A percentile compares a stretch with the other conserved stretches of the same genome.
Conservation (phyloP, 1,140 invertebrate species). For the Drosophila setifemur region DNA sequence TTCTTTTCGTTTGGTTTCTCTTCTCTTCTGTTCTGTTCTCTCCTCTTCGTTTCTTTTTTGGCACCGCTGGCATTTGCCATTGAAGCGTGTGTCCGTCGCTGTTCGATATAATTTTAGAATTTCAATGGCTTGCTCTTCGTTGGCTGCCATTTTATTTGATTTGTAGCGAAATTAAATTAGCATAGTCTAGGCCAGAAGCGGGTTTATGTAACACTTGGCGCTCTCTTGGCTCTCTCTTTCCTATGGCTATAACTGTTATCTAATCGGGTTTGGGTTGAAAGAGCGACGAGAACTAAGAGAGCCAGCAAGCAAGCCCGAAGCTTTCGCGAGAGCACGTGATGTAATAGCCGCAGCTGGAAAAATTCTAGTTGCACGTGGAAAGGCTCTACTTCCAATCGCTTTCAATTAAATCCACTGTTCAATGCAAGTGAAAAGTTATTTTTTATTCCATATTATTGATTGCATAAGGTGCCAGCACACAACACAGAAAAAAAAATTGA, state of each 20-base stretch:
- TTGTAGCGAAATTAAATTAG: constrained; percentile 60
- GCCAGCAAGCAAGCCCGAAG: neutral
- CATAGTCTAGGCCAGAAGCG: constrained; percentile 37
- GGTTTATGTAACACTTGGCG: constrained; percentile 59
- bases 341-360: constrained; percentile 50
- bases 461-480: constrained; percentile 46
- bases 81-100: constrained; percentile 42
- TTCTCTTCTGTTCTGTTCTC: too few relatives aligned
- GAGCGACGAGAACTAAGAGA: neutral
- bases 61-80: constrained; percentile 43
- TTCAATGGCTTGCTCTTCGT: constrained; percentile 41
- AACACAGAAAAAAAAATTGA: constrained; percentile 41
- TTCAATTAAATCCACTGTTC: too few relatives aligned
- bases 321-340: constrained; percentile 48
- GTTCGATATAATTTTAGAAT: constrained; percentile 66
- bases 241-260: constrained; percentile 23
- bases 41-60: constrained; percentile 12
- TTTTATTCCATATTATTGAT: constrained; percentile 38
- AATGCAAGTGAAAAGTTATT: too few relatives aligned
- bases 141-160: constrained; percentile 7
- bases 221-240: constrained; percentile 1
- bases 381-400: too few relatives aligned
- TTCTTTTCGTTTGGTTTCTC: neutral
- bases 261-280: constrained; percentile 24
- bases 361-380: constrained; percentile 45